Evolutionary conservation across 2,888 invertebrate species (phyloP).

Genomic region (Drosophila prolongata): DNA sequence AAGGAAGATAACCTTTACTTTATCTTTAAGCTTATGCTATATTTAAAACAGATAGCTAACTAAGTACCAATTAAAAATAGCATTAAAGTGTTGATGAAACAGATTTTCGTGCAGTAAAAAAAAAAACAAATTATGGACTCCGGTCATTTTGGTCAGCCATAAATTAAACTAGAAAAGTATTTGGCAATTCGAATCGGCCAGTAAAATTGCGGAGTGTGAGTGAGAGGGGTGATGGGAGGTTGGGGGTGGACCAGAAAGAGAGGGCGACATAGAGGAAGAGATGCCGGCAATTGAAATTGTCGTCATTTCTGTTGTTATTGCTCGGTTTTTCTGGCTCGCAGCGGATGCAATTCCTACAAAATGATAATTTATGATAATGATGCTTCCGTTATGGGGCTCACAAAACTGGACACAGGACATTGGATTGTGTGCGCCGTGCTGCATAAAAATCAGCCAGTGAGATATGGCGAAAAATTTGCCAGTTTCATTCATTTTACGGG

Average conservation of each 20-base stretch:
- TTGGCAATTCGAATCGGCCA: conserved; percentile 49
- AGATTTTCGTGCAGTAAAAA: conserved; percentile 4
- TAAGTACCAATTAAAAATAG: not conserved
- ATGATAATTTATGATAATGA: conserved; percentile 84
- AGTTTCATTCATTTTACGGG: conserved; percentile 59
- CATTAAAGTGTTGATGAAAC: conserved; percentile 4
- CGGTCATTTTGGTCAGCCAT: conserved; percentile 51
- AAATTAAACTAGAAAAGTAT: conserved; percentile 67
- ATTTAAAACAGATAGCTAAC: not conserved
- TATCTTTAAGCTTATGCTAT: not conserved
- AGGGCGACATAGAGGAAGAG: conserved; percentile 21
- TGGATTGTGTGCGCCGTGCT: conserved; percentile 49
- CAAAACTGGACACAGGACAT: conserved; percentile 63
- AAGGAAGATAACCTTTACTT: not conserved
- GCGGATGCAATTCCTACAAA: conserved; percentile 83
- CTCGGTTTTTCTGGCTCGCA: conserved; percentile 46
- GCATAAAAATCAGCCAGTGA: conserved; percentile 64
- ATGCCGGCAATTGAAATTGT: conserved; percentile 70
- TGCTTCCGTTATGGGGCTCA: conserved; percentile 75
- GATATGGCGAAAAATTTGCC: conserved; percentile 63
- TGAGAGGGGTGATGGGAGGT: not conserved
- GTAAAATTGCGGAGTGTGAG: not conserved
- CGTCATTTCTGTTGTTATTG: conserved; percentile 56
- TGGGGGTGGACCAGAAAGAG: not conserved
- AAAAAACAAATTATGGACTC: conserved; percentile 7